Conservation (phyloP, 2,888 invertebrate species). For the Allophyes oxyacanthae region DNA sequence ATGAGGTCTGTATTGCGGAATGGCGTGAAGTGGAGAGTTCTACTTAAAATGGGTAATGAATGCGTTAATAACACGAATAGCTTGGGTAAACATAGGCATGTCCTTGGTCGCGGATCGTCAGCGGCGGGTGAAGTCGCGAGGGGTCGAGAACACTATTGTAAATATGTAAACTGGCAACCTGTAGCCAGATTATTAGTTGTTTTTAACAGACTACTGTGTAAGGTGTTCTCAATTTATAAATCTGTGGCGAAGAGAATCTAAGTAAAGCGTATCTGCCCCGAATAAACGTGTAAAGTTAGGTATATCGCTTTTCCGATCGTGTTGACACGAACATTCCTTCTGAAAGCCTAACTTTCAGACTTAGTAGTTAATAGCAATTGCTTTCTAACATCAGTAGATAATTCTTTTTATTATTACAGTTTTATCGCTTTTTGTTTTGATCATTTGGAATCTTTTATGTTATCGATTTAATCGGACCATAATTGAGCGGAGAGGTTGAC, state of each 20-base stretch:
- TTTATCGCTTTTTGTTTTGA: too few species aligned
- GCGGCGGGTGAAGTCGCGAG: constrained; percentile 61
- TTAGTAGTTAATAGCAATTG: too few species aligned
- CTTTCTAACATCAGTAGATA: too few species aligned
- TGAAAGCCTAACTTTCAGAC: too few species aligned
- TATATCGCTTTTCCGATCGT: too few species aligned
- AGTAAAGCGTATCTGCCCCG: neutral
- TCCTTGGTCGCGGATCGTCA: constrained; percentile 66
- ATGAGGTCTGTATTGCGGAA: constrained; percentile 40
- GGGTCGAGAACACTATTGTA: constrained; percentile 63
- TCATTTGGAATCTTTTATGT: too few species aligned
- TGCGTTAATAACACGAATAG: constrained; percentile 57
- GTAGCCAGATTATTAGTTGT: constrained; percentile 39
- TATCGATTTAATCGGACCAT: too few species aligned
- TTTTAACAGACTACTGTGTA: constrained; percentile 24
- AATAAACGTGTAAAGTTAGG: too few species aligned
- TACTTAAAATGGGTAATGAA: constrained; percentile 59
- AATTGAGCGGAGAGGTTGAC: too few species aligned
- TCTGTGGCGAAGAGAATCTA: neutral
- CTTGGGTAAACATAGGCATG: constrained; percentile 61
- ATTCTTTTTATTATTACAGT: too few species aligned
- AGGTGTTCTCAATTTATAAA: constrained; percentile 2
- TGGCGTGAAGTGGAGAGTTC: constrained; percentile 55
- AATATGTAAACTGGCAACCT: constrained; percentile 61
- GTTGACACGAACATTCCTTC: too few species aligned